Conservation (phyloP, 2,113 vertebrate genomes). For the Cairina moschata region DNA sequence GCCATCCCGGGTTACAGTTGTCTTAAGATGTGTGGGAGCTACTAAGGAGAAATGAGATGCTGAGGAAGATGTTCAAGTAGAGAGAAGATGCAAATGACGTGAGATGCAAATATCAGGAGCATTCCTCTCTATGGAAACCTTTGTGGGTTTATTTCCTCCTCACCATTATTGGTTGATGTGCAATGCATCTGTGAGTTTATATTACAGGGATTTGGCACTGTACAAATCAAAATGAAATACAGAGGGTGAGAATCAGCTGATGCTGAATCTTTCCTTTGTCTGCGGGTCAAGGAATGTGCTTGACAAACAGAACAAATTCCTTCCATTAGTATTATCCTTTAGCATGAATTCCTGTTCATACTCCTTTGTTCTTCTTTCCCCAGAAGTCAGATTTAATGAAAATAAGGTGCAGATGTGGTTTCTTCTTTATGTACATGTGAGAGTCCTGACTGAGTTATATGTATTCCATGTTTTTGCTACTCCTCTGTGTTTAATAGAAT, state of each 20-base stretch:
- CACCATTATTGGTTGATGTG: background rate
- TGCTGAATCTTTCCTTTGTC: background rate
- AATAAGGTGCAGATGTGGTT: background rate
- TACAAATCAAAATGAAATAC: background rate
- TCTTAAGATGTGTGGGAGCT: background rate
- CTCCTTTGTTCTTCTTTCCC: background rate
- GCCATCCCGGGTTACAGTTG: rapidly evolving
- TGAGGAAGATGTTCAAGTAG: background rate
- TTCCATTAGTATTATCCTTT: background rate
- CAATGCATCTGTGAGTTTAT: background rate
- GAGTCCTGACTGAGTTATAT: background rate
- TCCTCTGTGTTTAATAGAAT: background rate
- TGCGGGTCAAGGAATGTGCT: background rate
- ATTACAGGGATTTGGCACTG: background rate
- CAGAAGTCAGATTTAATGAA: background rate
- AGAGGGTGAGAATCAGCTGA: background rate
- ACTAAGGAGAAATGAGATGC: background rate
- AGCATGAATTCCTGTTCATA: background rate
- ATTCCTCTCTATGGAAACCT: background rate
- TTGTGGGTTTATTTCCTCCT: background rate
- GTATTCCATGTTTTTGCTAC: background rate
- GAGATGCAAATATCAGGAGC: background rate
- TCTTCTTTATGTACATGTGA: background rate
- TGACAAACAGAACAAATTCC: background rate
- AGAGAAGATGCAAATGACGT: background rate